Percentiles rank a stretch among this genome's conserved stretches.
phyloP scores from a whole-genome alignment of 2,797 vertebrate species.

The Lepidocolaptes lacrymiger region DNA sequence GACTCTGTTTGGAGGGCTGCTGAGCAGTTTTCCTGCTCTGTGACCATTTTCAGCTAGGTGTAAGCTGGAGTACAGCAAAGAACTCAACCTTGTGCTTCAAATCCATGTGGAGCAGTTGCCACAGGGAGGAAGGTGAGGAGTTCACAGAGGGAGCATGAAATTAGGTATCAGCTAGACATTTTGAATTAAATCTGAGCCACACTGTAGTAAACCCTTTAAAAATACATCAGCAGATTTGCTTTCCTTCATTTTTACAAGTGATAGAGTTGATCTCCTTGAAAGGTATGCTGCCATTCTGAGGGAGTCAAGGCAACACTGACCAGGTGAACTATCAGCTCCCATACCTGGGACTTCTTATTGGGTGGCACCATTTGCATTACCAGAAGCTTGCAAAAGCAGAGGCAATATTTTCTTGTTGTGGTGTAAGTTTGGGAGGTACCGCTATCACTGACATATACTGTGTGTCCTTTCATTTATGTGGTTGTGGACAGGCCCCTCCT shows the following conservation, averaged over 20 bases:
- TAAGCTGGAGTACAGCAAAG: not conserved
- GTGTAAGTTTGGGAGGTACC: not conserved
- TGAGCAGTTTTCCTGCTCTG: not conserved
- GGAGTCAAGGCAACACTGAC: not conserved
- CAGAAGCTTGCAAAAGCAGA: not conserved
- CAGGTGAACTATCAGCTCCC: not conserved
- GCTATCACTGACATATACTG: not conserved
- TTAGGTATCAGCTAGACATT: not conserved
- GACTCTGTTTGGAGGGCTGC: not conserved
- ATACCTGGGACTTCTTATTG: not conserved
- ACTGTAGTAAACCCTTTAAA: not conserved
- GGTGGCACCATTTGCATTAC: not conserved
- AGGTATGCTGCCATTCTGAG: not conserved
- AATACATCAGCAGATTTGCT: not conserved
- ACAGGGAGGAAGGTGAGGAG: not conserved
- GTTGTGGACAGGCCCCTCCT: not conserved
- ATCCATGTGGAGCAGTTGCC: not conserved
- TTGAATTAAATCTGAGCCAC: not conserved
- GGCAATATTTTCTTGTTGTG: not conserved
- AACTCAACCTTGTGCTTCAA: not conserved
- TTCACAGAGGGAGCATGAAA: not conserved
- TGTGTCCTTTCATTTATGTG: not conserved
- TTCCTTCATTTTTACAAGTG: not conserved
- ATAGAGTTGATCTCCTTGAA: not conserved
- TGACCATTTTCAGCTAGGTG: not conserved